Evolutionary conservation across 1,140 invertebrate species (phyloP).

Genomic region (Drosophila funebris): DNA sequence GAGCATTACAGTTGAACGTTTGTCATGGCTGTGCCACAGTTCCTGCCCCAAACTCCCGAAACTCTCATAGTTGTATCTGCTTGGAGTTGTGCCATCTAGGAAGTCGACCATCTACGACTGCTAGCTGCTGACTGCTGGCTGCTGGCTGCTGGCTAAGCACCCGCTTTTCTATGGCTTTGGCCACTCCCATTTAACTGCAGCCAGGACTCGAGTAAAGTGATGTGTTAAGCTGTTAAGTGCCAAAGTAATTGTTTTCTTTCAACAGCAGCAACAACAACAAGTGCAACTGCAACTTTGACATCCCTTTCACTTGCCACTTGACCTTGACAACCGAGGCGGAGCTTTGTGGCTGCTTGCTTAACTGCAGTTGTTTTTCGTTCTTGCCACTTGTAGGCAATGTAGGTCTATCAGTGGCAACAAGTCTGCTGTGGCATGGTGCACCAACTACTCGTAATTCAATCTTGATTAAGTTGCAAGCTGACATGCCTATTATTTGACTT

Average conservation of each 20-base stretch:
- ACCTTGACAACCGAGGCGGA: constrained; percentile 53
- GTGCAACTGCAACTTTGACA: constrained; percentile 41
- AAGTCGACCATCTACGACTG: too few relatives aligned
- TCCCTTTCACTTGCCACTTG: constrained; percentile 77
- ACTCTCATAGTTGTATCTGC: constrained; percentile 16
- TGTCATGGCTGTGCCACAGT: constrained; percentile 40
- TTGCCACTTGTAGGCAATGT: not conserved
- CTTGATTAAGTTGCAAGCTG: constrained; percentile 23
- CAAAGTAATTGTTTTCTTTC: constrained; percentile 83
- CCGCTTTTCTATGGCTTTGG: constrained; percentile 33
- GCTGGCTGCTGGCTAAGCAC: constrained; percentile 34
- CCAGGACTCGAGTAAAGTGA: constrained; percentile 57
- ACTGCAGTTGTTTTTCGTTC: constrained; percentile 16
- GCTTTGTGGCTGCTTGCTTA: constrained; percentile 13
- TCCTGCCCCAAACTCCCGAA: too few relatives aligned
- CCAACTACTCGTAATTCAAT: constrained; percentile 1
- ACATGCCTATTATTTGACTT: not conserved
- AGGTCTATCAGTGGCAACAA: not conserved
- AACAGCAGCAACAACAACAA: constrained; percentile 41
- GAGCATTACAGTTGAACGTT: constrained; percentile 71
- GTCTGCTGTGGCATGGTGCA: not conserved
- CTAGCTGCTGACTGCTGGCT: too few relatives aligned
- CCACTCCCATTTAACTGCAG: not conserved
- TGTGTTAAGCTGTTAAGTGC: constrained; percentile 82
- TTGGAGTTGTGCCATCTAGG: constrained; percentile 10